phyloP scores from a whole-genome alignment of 2,113 vertebrate species.

The Buteo buteo region DNA sequence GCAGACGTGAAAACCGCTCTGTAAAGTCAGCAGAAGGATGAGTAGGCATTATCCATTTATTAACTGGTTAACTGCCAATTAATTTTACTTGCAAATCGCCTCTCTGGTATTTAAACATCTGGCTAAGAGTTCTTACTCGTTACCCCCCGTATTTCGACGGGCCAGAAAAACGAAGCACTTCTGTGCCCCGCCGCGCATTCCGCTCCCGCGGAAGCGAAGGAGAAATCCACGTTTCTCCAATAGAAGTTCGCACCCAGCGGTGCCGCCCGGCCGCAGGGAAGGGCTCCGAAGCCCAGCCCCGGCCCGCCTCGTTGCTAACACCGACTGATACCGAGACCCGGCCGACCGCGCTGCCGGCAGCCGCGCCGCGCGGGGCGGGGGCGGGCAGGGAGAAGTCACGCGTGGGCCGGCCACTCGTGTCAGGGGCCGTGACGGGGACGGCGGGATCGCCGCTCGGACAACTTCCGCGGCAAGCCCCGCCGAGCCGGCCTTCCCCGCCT shows the following conservation, averaged over 20 bases:
- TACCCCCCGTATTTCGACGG: background rate
- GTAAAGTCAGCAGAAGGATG: conserved; percentile 32
- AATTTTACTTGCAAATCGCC: conserved; percentile 24
- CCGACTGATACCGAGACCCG: background rate
- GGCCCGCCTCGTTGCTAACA: background rate
- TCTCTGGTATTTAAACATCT: conserved; percentile 5
- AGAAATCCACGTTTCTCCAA: background rate
- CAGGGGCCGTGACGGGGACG: background rate
- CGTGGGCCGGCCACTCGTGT: background rate
- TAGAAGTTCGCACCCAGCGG: background rate
- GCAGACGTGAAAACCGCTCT: background rate
- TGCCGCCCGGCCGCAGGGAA: background rate
- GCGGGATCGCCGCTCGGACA: background rate
- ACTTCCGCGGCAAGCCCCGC: conserved; percentile 9
- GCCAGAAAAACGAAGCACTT: background rate
- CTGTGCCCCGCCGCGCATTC: background rate
- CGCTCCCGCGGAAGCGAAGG: background rate
- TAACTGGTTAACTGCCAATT: conserved; percentile 48
- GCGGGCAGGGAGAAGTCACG: background rate
- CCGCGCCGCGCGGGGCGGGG: no score
- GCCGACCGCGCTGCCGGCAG: background rate
- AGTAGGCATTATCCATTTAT: conserved; percentile 46
- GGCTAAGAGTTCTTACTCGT: background rate
- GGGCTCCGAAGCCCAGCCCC: background rate
- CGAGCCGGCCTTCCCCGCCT: background rate